phyloP scores from a whole-genome alignment of 2,113 vertebrate genomes.

The Actinemys pallida region DNA sequence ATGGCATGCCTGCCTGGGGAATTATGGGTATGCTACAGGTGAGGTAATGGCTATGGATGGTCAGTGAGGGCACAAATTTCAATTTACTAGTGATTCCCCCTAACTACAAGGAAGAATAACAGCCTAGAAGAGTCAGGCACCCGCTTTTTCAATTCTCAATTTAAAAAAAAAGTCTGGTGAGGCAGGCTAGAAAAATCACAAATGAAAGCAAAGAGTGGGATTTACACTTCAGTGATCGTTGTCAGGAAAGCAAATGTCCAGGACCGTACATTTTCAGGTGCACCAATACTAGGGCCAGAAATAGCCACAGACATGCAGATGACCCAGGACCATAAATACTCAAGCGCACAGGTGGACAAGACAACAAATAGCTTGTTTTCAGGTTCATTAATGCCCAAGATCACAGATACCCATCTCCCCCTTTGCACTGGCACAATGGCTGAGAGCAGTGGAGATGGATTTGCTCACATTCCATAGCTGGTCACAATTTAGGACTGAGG shows the following conservation, averaged over 20 bases:
- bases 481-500: background rate
- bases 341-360: background rate
- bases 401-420: background rate
- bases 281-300: accelerated
- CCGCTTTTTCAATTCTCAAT: background rate
- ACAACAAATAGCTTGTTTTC: background rate
- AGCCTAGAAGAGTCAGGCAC: background rate
- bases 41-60: background rate
- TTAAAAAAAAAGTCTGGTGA: background rate
- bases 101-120: background rate
- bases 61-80: background rate
- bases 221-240: accelerated
- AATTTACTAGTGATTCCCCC: background rate
- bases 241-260: background rate
- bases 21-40: background rate
- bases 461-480: background rate
- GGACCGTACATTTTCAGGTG: accelerated
- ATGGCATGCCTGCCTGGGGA: background rate
- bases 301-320: background rate
- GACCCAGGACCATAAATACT: accelerated
- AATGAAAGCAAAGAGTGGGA: background rate
- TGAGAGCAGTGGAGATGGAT: background rate
- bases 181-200: background rate
- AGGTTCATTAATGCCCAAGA: background rate
- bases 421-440: background rate